Base-by-base conservation (phyloP, 2,888 invertebrate species). In the Ophion slaviceki region DNA sequence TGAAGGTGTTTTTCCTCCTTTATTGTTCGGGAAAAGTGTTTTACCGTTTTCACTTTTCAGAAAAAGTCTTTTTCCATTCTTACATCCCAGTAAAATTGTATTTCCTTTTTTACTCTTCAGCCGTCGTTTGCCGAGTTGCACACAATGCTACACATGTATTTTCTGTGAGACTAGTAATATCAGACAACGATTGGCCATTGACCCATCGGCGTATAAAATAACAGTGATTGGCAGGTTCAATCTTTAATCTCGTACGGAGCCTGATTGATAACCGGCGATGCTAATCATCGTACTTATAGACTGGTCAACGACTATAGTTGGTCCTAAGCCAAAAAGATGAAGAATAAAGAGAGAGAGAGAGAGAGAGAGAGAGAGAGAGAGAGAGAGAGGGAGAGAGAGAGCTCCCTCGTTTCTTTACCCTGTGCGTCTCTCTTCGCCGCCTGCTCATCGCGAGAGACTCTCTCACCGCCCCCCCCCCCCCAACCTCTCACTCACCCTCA, bases 371-470 rank as follows among this genome's bases (percentile, higher is more conserved):
- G 66, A 36, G 57, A 66, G 40, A 32, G 28, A 59, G 36, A 14
- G 14, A 2, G 53, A 53, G 14, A 32, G 28, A 59, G 36, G 3
- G 14, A 2, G 53, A 53, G 14, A 77, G 66, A 36, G 57, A 66
- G 40, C 14, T 40, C 66, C 24, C 67, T 80, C 59, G 79, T 45
- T 80, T 80, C 24, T 76, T 80, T 80, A 66, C n/a, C 71, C 59
- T 72, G 71, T 84, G 76, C 68, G 64, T 70, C 53, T 74, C 70
- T 71, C 66, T 68, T 74, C 70, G 82, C 79, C 75, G 77, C 78
- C 72, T 68, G 78, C 81, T 81, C 85, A 78, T 85, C 78, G 85
- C 76, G 61, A 53, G 82, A 28, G 85, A 85, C 57, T 61, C 57
- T 61, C 57, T 57, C 3, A 11, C 53, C 4, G 53, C 57, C 57